phyloP scores from a whole-genome alignment of 2,888 invertebrate species.

The Stramonita haemastoma region DNA sequence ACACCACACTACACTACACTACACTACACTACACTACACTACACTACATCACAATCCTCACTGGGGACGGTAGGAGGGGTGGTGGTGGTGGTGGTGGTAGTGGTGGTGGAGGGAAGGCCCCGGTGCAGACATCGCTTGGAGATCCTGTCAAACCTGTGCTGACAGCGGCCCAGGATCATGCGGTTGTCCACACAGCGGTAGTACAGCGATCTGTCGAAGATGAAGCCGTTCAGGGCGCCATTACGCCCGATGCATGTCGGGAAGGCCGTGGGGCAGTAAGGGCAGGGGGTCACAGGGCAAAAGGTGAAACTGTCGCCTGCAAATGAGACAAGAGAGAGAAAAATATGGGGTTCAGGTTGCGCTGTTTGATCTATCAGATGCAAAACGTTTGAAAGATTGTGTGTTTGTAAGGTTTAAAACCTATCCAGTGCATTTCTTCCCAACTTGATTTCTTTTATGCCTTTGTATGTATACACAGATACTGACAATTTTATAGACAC shows the following conservation, averaged over 20 bases:
- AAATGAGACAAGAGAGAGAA: background rate
- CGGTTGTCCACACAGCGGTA: slow-evolving; percentile 46
- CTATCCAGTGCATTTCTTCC: too few relatives aligned
- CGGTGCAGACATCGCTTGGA: slow-evolving; percentile 32
- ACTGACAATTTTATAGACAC: too few relatives aligned
- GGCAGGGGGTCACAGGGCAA: slow-evolving; percentile 44
- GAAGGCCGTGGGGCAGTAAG: slow-evolving; percentile 46
- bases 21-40: background rate
- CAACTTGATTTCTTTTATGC: too few relatives aligned
- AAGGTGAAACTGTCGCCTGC: slow-evolving; percentile 49
- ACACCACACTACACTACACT: too few relatives aligned
- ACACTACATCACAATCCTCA: background rate
- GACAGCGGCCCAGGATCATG: slow-evolving; percentile 40
- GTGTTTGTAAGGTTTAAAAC: too few relatives aligned
- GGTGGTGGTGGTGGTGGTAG: background rate
- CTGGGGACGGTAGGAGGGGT: background rate
- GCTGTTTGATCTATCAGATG: background rate
- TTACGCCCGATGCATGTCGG: slow-evolving; percentile 46
- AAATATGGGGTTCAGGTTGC: background rate
- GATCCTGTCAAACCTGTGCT: slow-evolving; percentile 36
- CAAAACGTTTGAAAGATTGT: too few relatives aligned
- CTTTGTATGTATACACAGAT: too few relatives aligned
- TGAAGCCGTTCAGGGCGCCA: slow-evolving; percentile 42
- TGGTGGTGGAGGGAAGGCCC: background rate
- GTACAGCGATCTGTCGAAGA: slow-evolving; percentile 41